Base-by-base conservation (phyloP, 2,797 vertebrate species). In the Parauchenoglanis punctatus region DNA sequence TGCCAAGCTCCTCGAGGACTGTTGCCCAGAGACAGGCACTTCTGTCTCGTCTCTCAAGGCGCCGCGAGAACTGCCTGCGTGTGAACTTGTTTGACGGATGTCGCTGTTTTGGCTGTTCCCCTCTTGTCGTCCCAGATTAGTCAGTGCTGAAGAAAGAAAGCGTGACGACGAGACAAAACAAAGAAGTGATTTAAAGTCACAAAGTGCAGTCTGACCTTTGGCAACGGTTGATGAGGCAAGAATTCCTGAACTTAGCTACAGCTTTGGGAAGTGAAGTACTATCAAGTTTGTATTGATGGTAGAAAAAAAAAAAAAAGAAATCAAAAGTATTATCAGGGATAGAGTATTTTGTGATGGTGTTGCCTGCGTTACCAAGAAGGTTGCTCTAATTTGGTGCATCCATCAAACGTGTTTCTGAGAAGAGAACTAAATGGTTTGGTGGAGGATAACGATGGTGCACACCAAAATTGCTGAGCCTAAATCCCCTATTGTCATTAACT, bases 11-110 rank as follows among this genome's bases (percentile, higher is more conserved):
- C 85, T 92, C 87, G 13, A 68, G 52, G 61, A 86, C 85, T 89
- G 93, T 93, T 94, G 92, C 93, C 88, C 81, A 88, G 93, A 91
- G 88, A 94, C 90, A 56, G 59, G 68, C 28, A 83, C 70, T 68
- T 63, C 84, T 18, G 73, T 89, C 87, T 86, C 70, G 84, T 73
- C 88, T 91, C 89, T 86, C 31, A 44, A 59, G 72, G 86, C 84
- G 85, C 87, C 81, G 3, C 67, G 77, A 76, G 63, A 54, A 83
- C 89, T 85, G 83, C 84, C 83, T 46, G 81, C 84, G 68, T 44
- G 15, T 90, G 91, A 93, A 91, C 91, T 81, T 90, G 72, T 78
- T 85, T 90, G 88, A 87, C 78, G 84, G 73, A 88, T 90, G 89
- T 88, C 81, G 87, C 72, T 49, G 49, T 83, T 81, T 87, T 85